phyloP scores from a whole-genome alignment of 2,888 invertebrate species.

The Drosophila meridiana region DNA sequence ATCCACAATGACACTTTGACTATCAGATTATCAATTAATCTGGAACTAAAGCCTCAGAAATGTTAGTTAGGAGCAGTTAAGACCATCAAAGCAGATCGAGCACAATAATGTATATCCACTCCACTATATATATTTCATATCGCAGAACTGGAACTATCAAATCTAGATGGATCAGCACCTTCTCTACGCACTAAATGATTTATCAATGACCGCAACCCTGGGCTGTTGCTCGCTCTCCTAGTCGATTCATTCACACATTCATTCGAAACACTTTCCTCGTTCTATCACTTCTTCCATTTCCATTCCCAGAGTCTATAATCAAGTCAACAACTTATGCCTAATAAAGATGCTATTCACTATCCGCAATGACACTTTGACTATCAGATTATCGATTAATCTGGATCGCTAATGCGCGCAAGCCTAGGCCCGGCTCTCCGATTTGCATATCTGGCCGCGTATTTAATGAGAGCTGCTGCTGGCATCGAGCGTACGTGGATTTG shows the following conservation, averaged over 20 bases:
- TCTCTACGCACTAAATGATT: neutral
- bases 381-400: neutral
- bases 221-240: neutral
- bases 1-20: too few relatives aligned
- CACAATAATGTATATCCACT: too few relatives aligned
- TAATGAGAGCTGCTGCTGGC: constrained; percentile 3
- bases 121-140: too few relatives aligned
- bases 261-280: neutral
- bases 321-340: neutral
- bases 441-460: constrained; percentile 4
- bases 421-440: neutral
- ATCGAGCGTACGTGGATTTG: constrained; percentile 27
- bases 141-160: too few relatives aligned
- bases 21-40: too few relatives aligned
- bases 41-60: too few relatives aligned
- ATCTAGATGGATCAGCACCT: neutral
- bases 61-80: too few relatives aligned
- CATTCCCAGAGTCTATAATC: neutral
- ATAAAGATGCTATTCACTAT: neutral
- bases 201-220: neutral
- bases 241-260: neutral
- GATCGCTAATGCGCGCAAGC: neutral
- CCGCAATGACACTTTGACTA: neutral
- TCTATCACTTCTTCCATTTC: neutral
- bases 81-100: too few relatives aligned